These are phyloP conservation scores for Nipponia nippon DNA, from an alignment of 2,113 vertebrate genomes.

Conservation along the genomic window DNA sequence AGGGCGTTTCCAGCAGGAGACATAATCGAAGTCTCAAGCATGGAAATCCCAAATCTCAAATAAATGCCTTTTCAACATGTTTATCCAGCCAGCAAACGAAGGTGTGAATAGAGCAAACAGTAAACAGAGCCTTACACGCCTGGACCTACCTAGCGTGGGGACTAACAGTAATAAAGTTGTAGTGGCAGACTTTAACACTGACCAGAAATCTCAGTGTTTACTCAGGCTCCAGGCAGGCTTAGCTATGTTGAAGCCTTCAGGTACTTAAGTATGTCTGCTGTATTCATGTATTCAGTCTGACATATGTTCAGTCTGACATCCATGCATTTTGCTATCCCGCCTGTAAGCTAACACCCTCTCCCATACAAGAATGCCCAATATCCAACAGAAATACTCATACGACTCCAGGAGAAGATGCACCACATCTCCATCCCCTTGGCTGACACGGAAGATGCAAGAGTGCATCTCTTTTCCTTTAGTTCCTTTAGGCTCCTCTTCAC, in stretches of 20 bases:
- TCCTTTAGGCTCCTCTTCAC: background rate
- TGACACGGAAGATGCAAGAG: background rate
- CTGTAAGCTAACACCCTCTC: background rate
- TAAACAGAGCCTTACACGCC: background rate
- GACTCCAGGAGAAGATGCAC: background rate
- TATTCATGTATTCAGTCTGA: background rate
- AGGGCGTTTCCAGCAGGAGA: background rate
- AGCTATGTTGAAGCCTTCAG: background rate
- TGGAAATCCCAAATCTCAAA: background rate
- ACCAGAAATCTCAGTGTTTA: background rate
- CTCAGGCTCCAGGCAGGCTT: background rate
- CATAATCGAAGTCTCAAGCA: background rate
- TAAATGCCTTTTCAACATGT: background rate
- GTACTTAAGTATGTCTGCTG: background rate
- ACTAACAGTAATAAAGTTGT: background rate
- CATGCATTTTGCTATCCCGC: background rate
- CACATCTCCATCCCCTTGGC: background rate
- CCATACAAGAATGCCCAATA: background rate
- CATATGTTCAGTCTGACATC: background rate
- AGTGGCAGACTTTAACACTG: background rate
- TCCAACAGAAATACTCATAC: background rate
- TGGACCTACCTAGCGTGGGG: background rate
- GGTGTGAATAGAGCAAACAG: background rate
- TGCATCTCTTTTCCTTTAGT: too few relatives aligned
- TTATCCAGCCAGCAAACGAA: background rate